A percentile compares a stretch with the other conserved stretches of the same genome.
These are phyloP conservation scores for Lates calcarifer DNA, from an alignment of 2,113 vertebrate species.

Conservation along the genomic window DNA sequence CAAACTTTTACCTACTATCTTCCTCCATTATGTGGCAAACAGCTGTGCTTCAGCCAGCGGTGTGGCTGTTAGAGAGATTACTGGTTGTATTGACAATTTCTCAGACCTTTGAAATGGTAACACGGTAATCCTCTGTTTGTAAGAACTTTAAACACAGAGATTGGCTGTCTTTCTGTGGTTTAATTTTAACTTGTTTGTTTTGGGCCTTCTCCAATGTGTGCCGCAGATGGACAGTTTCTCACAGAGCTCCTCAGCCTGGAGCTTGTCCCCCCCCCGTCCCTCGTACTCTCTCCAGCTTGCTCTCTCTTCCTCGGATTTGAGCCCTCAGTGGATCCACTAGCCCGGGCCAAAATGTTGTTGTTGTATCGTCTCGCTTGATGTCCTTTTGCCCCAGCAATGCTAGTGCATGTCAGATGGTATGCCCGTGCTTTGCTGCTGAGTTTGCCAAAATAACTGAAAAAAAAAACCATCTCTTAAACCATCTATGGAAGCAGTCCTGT, in stretches of 20 bases:
- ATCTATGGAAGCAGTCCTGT: constrained; percentile 20
- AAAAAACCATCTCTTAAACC: not conserved
- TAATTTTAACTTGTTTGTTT: constrained; percentile 87
- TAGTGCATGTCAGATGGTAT: constrained; percentile 5
- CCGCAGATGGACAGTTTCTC: constrained; percentile 84
- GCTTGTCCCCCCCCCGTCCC: too few relatives aligned
- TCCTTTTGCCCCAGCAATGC: constrained; percentile 39
- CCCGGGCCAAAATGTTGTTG: constrained; percentile 41
- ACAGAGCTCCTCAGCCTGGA: constrained; percentile 68
- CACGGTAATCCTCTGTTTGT: constrained; percentile 79
- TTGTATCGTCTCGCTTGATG: constrained; percentile 27
- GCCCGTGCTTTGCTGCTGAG: not conserved
- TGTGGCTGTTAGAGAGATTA: constrained; percentile 49
- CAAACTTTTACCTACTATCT: constrained; percentile 18
- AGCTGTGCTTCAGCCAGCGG: constrained; percentile 33
- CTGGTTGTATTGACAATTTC: constrained; percentile 69
- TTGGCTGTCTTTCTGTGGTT: constrained; percentile 76
- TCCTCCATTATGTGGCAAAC: constrained; percentile 5
- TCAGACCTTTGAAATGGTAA: constrained; percentile 73
- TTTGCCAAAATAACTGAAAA: constrained; percentile 33
- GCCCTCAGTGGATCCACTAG: constrained; percentile 42
- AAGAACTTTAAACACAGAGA: constrained; percentile 76
- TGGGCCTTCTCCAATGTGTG: constrained; percentile 77
- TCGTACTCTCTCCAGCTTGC: constrained; percentile 36
- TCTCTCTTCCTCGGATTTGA: constrained; percentile 42